These are phyloP conservation scores for Elysia chlorotica DNA, from an alignment of 1,140 invertebrate genomes.

Conservation along the genomic window DNA sequence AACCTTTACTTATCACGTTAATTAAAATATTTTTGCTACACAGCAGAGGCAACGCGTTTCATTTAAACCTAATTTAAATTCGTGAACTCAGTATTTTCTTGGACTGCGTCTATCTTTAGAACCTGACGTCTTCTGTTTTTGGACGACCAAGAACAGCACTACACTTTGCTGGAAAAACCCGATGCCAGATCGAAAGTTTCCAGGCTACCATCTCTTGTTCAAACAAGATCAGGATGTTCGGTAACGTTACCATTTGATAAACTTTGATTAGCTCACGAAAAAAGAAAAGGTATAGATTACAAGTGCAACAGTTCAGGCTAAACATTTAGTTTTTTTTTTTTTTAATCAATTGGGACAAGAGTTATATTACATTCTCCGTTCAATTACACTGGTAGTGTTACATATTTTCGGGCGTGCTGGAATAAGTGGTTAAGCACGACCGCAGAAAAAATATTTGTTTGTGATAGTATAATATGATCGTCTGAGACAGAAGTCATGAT, in stretches of 20 bases:
- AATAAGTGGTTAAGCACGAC: too few species aligned
- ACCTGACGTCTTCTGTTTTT: slow-evolving; percentile 25
- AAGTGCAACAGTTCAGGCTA: neutral
- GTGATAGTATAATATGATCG: too few species aligned
- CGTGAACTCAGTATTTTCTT: neutral
- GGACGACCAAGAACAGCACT: slow-evolving; percentile 3
- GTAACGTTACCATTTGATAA: neutral
- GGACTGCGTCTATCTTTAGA: slow-evolving; percentile 7
- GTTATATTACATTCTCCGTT: too few species aligned
- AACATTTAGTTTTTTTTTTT: neutral
- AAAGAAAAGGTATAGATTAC: neutral
- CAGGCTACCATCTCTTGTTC: slow-evolving; percentile 18
- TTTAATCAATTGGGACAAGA: too few species aligned
- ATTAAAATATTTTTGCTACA: too few species aligned
- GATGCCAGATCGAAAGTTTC: slow-evolving; percentile 7
- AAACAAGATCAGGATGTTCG: neutral
- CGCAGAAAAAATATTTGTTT: too few species aligned
- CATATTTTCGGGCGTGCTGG: too few species aligned
- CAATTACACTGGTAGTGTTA: too few species aligned
- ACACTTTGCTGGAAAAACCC: slow-evolving; percentile 33
- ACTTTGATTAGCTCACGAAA: neutral
- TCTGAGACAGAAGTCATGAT: too few species aligned
- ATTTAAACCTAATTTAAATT: neutral
- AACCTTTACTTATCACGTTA: too few species aligned
- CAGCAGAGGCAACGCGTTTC: too few species aligned